Conservation (phyloP, 2,797 vertebrate species). For the Anomalospiza imberbis region DNA sequence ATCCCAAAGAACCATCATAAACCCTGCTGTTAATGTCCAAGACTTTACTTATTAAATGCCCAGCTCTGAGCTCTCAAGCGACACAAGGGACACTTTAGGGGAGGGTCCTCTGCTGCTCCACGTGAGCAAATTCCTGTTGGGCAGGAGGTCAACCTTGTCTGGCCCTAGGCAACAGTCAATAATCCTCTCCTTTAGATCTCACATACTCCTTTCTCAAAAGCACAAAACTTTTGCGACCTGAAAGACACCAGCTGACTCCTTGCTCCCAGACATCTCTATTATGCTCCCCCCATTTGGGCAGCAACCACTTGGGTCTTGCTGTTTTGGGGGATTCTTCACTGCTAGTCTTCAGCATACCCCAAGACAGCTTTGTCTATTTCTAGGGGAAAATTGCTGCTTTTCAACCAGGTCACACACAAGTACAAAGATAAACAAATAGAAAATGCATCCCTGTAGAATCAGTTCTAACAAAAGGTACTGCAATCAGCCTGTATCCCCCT, state of each 20-base stretch:
- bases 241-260: not conserved
- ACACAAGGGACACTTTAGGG: not conserved
- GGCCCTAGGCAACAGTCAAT: not conserved
- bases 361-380: not conserved
- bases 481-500: not conserved
- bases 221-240: not conserved
- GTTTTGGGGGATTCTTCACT: not conserved
- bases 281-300: not conserved
- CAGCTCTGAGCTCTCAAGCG: not conserved
- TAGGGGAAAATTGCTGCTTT: not conserved
- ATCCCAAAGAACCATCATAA: not conserved
- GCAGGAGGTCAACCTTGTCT: not conserved
- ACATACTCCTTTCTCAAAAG: not conserved
- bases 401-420: not conserved
- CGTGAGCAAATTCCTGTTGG: not conserved
- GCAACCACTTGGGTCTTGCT: not conserved
- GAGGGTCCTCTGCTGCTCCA: conserved; percentile 10
- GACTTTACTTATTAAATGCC: not conserved
- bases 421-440: not conserved
- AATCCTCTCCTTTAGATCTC: not conserved
- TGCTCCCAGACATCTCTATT: not conserved
- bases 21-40: not conserved
- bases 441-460: not conserved
- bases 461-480: not conserved
- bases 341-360: not conserved